phyloP scores from a whole-genome alignment of 2,113 vertebrate species.

The Solea senegalensis region DNA sequence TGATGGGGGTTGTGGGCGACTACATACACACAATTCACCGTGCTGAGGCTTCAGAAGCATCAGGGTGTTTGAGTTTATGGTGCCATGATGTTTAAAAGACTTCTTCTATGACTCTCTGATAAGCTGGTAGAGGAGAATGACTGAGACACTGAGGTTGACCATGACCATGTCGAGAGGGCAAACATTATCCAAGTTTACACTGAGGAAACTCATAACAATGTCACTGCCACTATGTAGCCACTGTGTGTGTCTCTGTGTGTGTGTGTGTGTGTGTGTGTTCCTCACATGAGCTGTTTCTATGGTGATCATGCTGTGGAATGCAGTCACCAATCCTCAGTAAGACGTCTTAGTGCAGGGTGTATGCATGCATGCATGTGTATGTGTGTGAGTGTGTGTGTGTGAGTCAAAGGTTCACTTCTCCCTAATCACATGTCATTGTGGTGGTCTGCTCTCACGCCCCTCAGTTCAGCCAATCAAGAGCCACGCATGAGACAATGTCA shows the following conservation, averaged over 20 bases:
- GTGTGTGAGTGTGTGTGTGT: conserved; percentile 18
- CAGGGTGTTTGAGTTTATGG: conserved; percentile 43
- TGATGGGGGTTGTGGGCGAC: conserved; percentile 33
- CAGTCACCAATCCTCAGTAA: conserved; percentile 43
- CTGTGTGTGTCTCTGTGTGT: conserved; percentile 16
- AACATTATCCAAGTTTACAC: conserved; percentile 46
- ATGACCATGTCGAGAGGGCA: conserved; percentile 28
- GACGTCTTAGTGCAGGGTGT: conserved; percentile 30
- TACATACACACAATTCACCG: conserved; percentile 9
- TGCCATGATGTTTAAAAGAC: neutral
- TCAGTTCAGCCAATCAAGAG: conserved; percentile 72
- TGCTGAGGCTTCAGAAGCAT: neutral
- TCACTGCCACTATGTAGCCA: conserved; percentile 22
- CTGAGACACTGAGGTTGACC: neutral
- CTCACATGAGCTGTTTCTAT: conserved; percentile 66
- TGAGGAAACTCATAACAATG: conserved; percentile 50
- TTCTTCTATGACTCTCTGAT: conserved; percentile 34
- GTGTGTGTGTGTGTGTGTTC: conserved; percentile 3
- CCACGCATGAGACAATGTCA: conserved; percentile 46
- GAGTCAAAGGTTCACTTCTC: conserved; percentile 43
- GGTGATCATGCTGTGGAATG: conserved; percentile 71
- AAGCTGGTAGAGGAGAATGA: conserved; percentile 33
- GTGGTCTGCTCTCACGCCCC: conserved; percentile 72
- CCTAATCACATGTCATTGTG: conserved; percentile 67
- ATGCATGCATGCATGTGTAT: conserved; percentile 25